Conservation (phyloP, 2,113 vertebrate genomes). For the Ginglymostoma cirratum region DNA sequence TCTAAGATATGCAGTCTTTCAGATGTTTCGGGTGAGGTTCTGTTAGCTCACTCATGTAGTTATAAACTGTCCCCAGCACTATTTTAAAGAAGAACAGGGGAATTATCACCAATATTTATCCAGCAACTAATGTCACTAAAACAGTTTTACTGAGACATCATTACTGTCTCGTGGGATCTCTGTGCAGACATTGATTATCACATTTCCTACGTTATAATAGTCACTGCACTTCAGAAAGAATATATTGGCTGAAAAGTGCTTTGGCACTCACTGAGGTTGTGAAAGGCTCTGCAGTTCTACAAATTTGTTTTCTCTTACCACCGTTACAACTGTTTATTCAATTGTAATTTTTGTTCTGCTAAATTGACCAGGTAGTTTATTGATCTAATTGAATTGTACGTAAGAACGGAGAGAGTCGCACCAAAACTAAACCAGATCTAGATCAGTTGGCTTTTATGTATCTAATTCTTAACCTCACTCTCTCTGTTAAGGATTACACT, state of each 20-base stretch:
- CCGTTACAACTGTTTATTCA: not conserved
- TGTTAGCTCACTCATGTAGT: not conserved
- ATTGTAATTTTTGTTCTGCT: too few relatives aligned
- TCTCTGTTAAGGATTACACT: constrained; percentile 57
- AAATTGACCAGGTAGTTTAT: not conserved
- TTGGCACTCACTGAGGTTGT: not conserved
- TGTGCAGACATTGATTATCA: not conserved
- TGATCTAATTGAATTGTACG: not conserved
- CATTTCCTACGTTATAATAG: not conserved
- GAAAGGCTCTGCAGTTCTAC: not conserved
- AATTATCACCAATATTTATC: not conserved
- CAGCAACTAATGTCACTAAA: not conserved
- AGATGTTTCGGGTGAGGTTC: not conserved
- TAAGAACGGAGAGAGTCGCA: not conserved
- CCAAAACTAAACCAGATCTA: not conserved
- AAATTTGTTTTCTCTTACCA: not conserved
- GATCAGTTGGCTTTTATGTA: not conserved
- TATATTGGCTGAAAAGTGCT: not conserved
- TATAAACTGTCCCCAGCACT: not conserved
- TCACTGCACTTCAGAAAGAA: not conserved
- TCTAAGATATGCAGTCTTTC: not conserved
- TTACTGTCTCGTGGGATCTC: not conserved
- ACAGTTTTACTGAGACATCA: not conserved
- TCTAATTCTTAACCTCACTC: not conserved
- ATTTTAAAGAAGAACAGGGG: not conserved